Conservation (phyloP, 2,888 invertebrate genomes). For the Polylopha cassiicola region DNA sequence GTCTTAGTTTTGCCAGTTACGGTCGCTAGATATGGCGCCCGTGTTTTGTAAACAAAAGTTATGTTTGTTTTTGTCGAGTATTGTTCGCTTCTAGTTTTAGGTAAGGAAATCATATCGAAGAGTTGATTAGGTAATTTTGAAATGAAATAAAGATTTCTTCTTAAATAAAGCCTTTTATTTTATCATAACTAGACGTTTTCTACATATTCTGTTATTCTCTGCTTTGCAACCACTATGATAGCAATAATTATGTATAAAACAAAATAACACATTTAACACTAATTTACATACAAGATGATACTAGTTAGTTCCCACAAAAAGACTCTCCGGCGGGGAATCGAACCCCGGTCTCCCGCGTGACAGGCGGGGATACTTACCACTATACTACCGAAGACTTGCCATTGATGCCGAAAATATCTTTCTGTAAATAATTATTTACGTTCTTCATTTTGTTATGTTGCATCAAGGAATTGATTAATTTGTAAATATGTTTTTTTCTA, state of each 20-base stretch:
- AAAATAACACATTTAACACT: too few species aligned
- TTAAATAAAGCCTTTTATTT: conserved; percentile 34
- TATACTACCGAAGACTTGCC: conserved; percentile 72
- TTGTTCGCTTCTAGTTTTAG: conserved; percentile 54
- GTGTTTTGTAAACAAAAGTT: too few species aligned
- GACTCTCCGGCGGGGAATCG: conserved; percentile 75
- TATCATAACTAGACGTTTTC: too few species aligned
- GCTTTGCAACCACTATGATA: neutral
- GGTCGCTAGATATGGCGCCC: too few species aligned
- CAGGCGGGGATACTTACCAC: conserved; percentile 78
- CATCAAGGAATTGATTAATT: neutral
- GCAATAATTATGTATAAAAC: neutral
- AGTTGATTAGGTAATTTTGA: conserved; percentile 66
- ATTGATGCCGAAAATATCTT: neutral
- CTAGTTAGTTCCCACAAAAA: too few species aligned
- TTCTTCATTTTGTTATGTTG: neutral
- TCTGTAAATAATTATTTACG: neutral
- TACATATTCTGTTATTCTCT: too few species aligned
- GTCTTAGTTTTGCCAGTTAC: too few species aligned
- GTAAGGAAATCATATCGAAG: conserved; percentile 70
- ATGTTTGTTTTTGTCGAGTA: conserved; percentile 11
- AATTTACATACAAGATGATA: too few species aligned
- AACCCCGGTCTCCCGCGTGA: conserved; percentile 79
- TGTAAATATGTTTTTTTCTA: too few species aligned
- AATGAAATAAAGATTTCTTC: conserved; percentile 71